Percentiles rank a stretch among this genome's conserved stretches.
Evolutionary conservation across 2,797 vertebrate genomes (phyloP).

Genomic region (Acanthiza pusilla): DNA sequence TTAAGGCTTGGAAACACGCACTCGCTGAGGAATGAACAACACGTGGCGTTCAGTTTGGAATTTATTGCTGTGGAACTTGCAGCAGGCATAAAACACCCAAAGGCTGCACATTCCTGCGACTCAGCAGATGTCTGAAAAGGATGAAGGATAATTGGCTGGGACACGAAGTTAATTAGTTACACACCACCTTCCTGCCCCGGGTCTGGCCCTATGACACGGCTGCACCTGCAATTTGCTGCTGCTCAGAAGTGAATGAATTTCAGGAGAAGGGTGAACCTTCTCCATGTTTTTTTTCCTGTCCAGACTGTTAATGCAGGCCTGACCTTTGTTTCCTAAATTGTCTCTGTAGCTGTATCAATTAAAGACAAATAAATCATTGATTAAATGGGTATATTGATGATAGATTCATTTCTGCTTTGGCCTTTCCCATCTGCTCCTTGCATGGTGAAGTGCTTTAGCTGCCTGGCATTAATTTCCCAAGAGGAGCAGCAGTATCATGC

Average conservation of each 20-base stretch:
- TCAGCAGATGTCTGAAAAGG: conserved; percentile 67
- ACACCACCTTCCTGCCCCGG: conserved; percentile 52
- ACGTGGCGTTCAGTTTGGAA: not conserved
- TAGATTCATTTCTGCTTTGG: conserved; percentile 45
- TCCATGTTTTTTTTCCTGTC: not conserved
- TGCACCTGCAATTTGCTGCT: conserved; percentile 28
- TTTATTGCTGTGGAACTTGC: conserved; percentile 53
- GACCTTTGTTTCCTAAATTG: conserved; percentile 23
- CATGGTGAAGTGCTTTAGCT: conserved; percentile 34
- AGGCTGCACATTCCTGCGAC: conserved; percentile 40
- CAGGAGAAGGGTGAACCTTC: not conserved
- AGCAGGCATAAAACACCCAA: conserved; percentile 57
- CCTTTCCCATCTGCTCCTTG: conserved; percentile 60
- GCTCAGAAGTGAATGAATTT: conserved; percentile 13
- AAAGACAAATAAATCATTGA: conserved; percentile 67
- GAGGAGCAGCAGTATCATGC: conserved; percentile 39
- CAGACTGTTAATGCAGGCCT: conserved; percentile 43
- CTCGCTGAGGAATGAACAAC: conserved; percentile 9
- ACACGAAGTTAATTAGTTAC: conserved; percentile 64
- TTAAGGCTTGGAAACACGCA: not conserved
- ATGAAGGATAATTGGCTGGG: conserved; percentile 57
- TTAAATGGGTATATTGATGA: conserved; percentile 54
- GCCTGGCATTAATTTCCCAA: conserved; percentile 69
- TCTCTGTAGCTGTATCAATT: conserved; percentile 50
- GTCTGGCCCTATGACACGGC: not conserved